Percentiles rank a stretch among this genome's conserved stretches.
Conservation (phyloP, 2,797 vertebrate genomes). For the Epinephelus coioides region DNA sequence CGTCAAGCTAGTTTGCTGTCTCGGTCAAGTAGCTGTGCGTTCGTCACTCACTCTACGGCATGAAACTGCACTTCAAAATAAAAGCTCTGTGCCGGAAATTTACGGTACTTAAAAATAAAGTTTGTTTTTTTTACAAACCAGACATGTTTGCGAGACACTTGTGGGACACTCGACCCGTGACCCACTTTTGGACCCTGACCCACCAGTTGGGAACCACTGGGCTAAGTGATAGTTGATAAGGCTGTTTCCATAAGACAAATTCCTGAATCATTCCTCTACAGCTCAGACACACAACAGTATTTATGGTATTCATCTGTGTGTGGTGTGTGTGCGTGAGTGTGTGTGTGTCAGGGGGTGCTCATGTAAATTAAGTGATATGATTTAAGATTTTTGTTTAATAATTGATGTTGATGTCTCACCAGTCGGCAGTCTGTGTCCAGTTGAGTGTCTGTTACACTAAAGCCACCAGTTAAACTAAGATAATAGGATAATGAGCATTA, state of each 20-base stretch:
- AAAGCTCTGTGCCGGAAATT: too few relatives aligned
- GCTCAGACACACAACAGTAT: constrained; percentile 43
- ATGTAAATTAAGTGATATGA: constrained; percentile 43
- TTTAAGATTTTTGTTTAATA: constrained; percentile 51
- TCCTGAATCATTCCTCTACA: constrained; percentile 47
- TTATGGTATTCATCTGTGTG: constrained; percentile 48
- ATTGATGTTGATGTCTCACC: constrained; percentile 51
- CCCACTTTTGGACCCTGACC: too few relatives aligned
- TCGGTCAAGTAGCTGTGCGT: too few relatives aligned
- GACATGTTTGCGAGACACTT: too few relatives aligned
- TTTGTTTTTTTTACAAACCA: too few relatives aligned
- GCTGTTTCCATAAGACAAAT: constrained; percentile 36
- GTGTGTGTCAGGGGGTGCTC: constrained; percentile 33
- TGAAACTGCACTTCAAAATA: too few relatives aligned
- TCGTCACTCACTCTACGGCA: too few relatives aligned
- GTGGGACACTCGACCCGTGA: too few relatives aligned
- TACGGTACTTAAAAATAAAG: too few relatives aligned
- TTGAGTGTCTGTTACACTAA: constrained; percentile 58
- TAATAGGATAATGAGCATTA: constrained; percentile 25
- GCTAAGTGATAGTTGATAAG: constrained; percentile 45
- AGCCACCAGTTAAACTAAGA: constrained; percentile 48
- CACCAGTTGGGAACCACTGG: neutral
- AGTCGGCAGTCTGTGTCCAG: constrained; percentile 55
- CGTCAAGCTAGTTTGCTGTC: too few relatives aligned
- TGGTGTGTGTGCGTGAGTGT: constrained; percentile 23